phyloP scores from a whole-genome alignment of 2,797 vertebrate species.

The Trematomus bernacchii region DNA sequence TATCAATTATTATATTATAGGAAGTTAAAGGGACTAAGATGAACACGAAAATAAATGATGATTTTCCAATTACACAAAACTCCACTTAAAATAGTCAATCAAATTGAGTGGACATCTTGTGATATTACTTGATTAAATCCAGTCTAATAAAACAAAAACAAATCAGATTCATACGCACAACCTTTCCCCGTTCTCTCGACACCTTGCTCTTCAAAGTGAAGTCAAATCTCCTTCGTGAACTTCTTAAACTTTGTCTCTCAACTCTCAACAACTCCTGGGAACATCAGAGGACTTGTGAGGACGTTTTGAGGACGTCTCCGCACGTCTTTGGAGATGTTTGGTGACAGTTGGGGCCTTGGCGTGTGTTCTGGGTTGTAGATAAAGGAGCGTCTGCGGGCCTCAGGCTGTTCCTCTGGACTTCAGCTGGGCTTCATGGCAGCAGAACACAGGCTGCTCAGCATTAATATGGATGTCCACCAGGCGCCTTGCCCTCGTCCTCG shows the following conservation, averaged over 20 bases:
- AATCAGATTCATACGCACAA: neutral
- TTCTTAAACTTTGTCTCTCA: conserved; percentile 36
- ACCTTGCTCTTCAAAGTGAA: conserved; percentile 11
- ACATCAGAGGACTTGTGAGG: conserved; percentile 46
- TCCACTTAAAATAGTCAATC: too few relatives aligned
- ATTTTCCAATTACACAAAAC: too few relatives aligned
- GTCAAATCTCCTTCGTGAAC: conserved; percentile 4
- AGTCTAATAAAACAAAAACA: neutral
- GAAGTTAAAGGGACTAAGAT: neutral
- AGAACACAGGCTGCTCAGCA: conserved; percentile 71
- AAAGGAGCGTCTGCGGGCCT: conserved; percentile 65
- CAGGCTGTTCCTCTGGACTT: conserved; percentile 70
- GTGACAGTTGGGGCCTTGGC: conserved; percentile 56
- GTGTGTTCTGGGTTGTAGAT: conserved; percentile 64
- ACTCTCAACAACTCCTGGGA: conserved; percentile 25
- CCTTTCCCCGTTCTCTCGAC: conserved; percentile 2
- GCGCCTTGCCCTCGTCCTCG: conserved; percentile 72
- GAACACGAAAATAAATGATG: neutral
- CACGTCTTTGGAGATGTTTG: conserved; percentile 49
- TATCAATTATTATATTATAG: too few relatives aligned
- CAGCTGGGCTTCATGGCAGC: conserved; percentile 74
- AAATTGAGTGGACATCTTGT: too few relatives aligned
- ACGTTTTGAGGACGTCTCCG: conserved; percentile 49
- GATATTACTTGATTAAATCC: too few relatives aligned
- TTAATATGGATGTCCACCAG: conserved; percentile 85